Base-by-base conservation (phyloP, 2,797 vertebrate species). In the Rhynchotus rufescens region DNA sequence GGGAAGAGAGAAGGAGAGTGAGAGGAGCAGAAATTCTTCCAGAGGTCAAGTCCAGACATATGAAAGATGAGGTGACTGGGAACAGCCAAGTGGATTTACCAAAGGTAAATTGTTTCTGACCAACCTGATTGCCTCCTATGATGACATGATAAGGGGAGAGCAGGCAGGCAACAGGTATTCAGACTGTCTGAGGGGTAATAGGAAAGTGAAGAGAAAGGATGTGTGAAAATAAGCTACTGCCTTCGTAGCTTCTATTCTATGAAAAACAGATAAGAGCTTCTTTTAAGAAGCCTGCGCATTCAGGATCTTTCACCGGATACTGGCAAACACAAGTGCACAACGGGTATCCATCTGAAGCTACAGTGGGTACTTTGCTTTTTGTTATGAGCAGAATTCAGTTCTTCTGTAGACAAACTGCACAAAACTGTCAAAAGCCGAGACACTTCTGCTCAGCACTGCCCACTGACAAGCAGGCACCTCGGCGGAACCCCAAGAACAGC, bases 381-480 rank as follows among this genome's bases (percentile, higher is more conserved):
- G 38, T 47, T 78, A 44, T 1, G 22, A 60, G 67, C 47, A 42
- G 54, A 78, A 44, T 76, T 80, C 75, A 85, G 78, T 87, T 82
- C 71, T 90, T 69, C 82, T 28, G 21, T 21, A 94, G 67, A 56
- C 71, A 81, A 79, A 84, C 28, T 56, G 51, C 60, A 34, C 78
- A 81, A 78, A 89, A 80, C 56, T 81, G 74, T 71, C 77, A 64
- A 73, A 91, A 93, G n/a, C 69, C 62, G 77, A 51, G 69, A 85
- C 67, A 36, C 1, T 0, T 86, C 83, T 0, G 0, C 60, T 86
- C 76, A 59, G 79, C 0, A 0, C 40, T 72, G 88, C 79, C 79
- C 82, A 36, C 42, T 88, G 89, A 90, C 16, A 42, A 3, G 2
- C 54, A 78, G 59, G n/a, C 84, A 87, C 69, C 84, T 32, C 60